Conservation (phyloP, 2,888 invertebrate genomes). For the Eutolmus rufibarbis region DNA sequence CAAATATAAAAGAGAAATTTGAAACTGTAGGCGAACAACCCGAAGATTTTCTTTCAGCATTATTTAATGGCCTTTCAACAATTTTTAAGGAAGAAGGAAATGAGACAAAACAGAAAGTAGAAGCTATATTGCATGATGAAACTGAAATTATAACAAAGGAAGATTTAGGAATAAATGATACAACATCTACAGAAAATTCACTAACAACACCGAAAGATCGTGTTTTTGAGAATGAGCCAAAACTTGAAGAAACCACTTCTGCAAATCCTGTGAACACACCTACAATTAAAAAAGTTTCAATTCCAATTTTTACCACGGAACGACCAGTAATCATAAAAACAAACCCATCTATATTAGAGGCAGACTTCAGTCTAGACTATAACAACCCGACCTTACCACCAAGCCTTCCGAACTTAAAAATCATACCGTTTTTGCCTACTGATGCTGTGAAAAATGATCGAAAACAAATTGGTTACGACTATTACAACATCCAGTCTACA, state of each 20-base stretch:
- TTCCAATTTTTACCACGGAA: background rate
- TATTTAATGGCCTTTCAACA: conserved; percentile 42
- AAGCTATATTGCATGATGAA: background rate
- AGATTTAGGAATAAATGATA: background rate
- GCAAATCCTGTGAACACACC: background rate
- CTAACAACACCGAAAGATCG: background rate
- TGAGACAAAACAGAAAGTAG: background rate
- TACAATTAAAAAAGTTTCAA: background rate
- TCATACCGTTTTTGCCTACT: conserved; percentile 86
- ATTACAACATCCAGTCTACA: conserved; percentile 47
- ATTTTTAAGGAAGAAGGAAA: conserved; percentile 39
- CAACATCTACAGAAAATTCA: background rate
- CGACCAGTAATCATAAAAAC: conserved; percentile 59
- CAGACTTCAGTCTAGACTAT: conserved; percentile 75
- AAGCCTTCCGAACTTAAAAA: conserved; percentile 84
- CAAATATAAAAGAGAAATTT: background rate
- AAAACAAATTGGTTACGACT: conserved; percentile 37
- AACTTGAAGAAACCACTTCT: background rate
- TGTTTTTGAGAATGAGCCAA: background rate
- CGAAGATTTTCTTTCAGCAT: conserved; percentile 42
- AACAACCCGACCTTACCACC: conserved; percentile 77
- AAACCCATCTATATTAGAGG: conserved; percentile 63
- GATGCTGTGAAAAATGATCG: conserved; percentile 71
- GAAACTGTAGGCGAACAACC: background rate
- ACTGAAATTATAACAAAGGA: background rate